A percentile compares a stretch with the other conserved stretches of the same genome.
Conservation (phyloP, 2,797 vertebrate genomes). For the Trachops cirrhosus region DNA sequence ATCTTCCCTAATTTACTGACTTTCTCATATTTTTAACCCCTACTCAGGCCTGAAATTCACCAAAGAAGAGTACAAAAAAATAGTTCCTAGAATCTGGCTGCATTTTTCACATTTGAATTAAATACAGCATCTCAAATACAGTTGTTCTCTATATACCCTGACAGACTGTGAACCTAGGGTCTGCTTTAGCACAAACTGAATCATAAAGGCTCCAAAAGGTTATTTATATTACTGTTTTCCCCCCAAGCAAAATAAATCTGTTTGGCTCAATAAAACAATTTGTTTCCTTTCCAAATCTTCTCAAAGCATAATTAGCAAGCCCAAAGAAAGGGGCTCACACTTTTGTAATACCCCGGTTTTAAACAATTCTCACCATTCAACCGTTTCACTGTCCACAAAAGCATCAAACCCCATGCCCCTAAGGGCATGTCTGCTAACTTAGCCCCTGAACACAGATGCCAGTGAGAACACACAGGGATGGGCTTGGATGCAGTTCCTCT, state of each 20-base stretch:
- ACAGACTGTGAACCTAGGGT: not conserved
- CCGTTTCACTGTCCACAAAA: not conserved
- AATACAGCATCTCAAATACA: not conserved
- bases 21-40: not conserved
- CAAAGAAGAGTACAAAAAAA: not conserved
- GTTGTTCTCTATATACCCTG: not conserved
- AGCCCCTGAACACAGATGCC: not conserved
- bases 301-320: constrained; percentile 19
- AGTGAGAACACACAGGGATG: not conserved
- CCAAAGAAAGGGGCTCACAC: not conserved
- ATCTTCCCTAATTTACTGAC: not conserved
- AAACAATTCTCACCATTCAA: not conserved
- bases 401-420: not conserved
- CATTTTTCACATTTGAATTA: not conserved
- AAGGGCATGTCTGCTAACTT: not conserved
- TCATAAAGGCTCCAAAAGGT: not conserved
- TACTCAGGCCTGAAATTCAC: not conserved
- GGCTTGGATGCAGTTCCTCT: not conserved
- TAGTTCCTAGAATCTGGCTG: not conserved
- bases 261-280: constrained; percentile 34
- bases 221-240: not conserved
- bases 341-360: rapidly evolving
- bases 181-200: not conserved
- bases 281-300: constrained; percentile 14
- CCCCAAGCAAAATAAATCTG: not conserved